Base-by-base conservation (phyloP, 2,113 vertebrate genomes). In the Leucoraja erinaceus region DNA sequence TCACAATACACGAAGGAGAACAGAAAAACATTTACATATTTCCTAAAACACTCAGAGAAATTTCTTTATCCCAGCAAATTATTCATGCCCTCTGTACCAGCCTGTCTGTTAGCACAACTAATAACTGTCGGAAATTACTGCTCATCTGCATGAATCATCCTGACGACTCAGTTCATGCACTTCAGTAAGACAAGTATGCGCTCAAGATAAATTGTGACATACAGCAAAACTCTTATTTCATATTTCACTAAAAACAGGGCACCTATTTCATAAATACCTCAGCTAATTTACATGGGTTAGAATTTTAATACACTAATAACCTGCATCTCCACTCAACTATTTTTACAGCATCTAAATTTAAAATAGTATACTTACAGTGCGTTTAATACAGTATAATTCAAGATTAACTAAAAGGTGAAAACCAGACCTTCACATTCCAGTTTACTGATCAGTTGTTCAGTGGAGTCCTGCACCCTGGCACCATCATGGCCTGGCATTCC, bases 321-420 rank as follows among this genome's bases (percentile, higher is more conserved):
- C 81, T n/a, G 56, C 54, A 86, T 86, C 78, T 86, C 61, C 28
- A 86, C 25, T 28, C 22, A 61, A 86, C 81, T 61, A 5, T 10
- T 86, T 86, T 86, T 56, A 86, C 47, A 84, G 81, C 28, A n/a
- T 86, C 81, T 86, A 86, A 59, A 86, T 11, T n/a, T 22, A 86
- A 61, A 28, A 31, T 88, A 63, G 22, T 66, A 63, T 63, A 88
- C n/a, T 63, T 88, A 31, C 5, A 11, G 11, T 63, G 5, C 28
- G 31, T 66, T 86, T 14, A 86, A n/a, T 16, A 14, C 0, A 66
- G n/a, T 31, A 63, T 28, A 63, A 63, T 28, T 8, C 4, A 31
- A n/a, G 10, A 88, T 66, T 66, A 9, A 25, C 12, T 59, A n/a
- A 22, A 75, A n/a, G 28, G 9, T 47, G 16, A 1, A 79, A 79